Base-by-base conservation (phyloP, 2,797 vertebrate species). In the Salmo trutta region DNA sequence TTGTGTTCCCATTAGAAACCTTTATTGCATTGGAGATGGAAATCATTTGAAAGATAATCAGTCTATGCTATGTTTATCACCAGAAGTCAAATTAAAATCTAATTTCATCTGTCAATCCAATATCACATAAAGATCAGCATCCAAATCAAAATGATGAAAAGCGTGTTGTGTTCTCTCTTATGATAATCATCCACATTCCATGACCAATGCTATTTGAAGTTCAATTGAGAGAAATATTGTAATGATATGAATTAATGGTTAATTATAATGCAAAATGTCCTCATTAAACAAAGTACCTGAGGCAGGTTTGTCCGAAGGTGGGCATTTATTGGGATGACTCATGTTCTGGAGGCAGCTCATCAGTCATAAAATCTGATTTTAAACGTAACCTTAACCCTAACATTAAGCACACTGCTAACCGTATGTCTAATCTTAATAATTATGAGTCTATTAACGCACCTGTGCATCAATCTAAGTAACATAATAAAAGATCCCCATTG, bases 31-130 rank as follows among this genome's bases (percentile, higher is more conserved):
- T 8, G 14, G 27, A 71, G 51, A 74, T 47, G 2, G 3, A 81
- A 65, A 10, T 71, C 76, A 81, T 83, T 47, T 79, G 71, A 76
- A 80, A 73, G 5, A 71, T 54, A 59, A 77, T 69, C 17, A 69
- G 17, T 41, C 67, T 21, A 59, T 59, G n/a, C 56, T 7, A 21
- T 59, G 56, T 59, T 21, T 59, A 17, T 59, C n/a, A 59, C n/a
- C 7, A 19, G n/a, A 59, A 21, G 14, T 56, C 54, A 56, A n/a
- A n/a, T 56, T 56, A 59, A 59, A 59, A 21, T 59, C 19, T 2
- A 59, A 59, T 59, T 59, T 59, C 19, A 59, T 59, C 56, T 21
- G 56, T 59, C 56, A 59, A 21, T 59, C 6, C 56, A 59, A 59
- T 21, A 59, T 59, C 56, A n/a, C 19, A 8, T n/a, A 19, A 59